Percentiles rank a stretch among this genome's conserved stretches.
Evolutionary conservation across 2,113 vertebrate genomes (phyloP).

Genomic region (Choloepus hoffmanni): DNA sequence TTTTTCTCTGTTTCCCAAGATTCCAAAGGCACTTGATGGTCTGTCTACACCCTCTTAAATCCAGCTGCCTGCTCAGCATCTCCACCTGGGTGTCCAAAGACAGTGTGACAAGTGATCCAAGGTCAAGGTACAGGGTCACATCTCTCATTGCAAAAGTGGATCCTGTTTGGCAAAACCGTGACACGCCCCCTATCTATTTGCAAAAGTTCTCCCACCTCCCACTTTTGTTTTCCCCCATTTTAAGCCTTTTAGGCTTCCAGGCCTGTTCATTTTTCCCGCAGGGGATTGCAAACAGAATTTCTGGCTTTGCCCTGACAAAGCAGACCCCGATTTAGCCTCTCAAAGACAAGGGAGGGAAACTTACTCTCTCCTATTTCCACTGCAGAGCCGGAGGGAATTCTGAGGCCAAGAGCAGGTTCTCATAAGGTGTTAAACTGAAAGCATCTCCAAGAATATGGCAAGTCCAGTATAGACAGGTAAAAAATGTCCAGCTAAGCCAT

Average conservation of each 20-base stretch:
- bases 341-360: background rate
- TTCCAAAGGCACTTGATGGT: background rate
- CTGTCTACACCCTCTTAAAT: background rate
- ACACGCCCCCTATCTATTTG: background rate
- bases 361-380: background rate
- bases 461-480: background rate
- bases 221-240: background rate
- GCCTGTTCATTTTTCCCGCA: background rate
- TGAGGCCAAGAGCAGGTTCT: background rate
- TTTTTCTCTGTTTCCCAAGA: background rate
- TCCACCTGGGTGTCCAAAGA: background rate
- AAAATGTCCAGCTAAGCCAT: background rate
- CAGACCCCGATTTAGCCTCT: background rate
- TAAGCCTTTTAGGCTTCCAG: background rate
- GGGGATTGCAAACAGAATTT: background rate
- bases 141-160: conserved; percentile 5
- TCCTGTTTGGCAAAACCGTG: background rate
- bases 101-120: background rate
- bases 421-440: background rate
- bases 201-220: background rate
- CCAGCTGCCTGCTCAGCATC: background rate
- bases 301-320: background rate
- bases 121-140: background rate
- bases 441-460: background rate
- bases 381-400: background rate